Percentiles rank a stretch among this genome's conserved stretches.
phyloP scores from a whole-genome alignment of 2,113 vertebrate species.

The Lipophrys pholis region DNA sequence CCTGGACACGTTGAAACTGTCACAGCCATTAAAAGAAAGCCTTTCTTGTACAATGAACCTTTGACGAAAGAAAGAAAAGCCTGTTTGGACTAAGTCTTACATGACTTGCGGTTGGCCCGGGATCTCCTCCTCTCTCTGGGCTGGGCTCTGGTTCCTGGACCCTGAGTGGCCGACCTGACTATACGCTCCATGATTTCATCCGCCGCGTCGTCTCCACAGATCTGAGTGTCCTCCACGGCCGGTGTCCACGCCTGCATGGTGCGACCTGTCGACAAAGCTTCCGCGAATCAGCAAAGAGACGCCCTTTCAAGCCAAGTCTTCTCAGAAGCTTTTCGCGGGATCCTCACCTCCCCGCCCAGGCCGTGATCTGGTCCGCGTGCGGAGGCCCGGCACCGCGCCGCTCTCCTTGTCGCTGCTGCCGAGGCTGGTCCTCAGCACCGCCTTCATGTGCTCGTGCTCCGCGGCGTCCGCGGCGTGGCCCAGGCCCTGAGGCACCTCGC shows the following conservation, averaged over 20 bases:
- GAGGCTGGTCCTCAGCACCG: constrained; percentile 88
- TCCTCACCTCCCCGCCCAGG: constrained; percentile 86
- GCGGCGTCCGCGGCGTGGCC: constrained; percentile 87
- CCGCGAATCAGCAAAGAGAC: background rate
- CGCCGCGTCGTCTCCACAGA: constrained; percentile 87
- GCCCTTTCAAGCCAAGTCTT: too few species aligned
- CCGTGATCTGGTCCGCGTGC: constrained; percentile 86
- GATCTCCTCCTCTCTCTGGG: constrained; percentile 94
- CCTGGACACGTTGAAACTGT: too few species aligned
- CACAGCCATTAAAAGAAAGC: too few species aligned
- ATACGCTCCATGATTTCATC: constrained; percentile 99
- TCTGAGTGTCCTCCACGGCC: constrained; percentile 84
- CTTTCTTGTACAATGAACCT: too few species aligned
- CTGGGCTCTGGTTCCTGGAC: constrained; percentile 90
- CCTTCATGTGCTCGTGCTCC: constrained; percentile 95
- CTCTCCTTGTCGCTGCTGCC: constrained; percentile 76
- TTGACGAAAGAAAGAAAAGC: too few species aligned
- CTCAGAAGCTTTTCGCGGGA: background rate
- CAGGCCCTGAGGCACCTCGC: constrained; percentile 86
- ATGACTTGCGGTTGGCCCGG: constrained; percentile 94
- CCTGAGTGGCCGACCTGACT: constrained; percentile 94
- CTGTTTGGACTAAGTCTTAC: constrained; percentile 87
- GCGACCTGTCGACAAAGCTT: constrained; percentile 79
- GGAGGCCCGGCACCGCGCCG: constrained; percentile 77
- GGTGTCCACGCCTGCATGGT: constrained; percentile 76